A percentile compares a stretch with the other conserved stretches of the same genome.
These are phyloP conservation scores for Mesaphorura yosii DNA, from an alignment of 1,140 invertebrate genomes.

Conservation along the genomic window DNA sequence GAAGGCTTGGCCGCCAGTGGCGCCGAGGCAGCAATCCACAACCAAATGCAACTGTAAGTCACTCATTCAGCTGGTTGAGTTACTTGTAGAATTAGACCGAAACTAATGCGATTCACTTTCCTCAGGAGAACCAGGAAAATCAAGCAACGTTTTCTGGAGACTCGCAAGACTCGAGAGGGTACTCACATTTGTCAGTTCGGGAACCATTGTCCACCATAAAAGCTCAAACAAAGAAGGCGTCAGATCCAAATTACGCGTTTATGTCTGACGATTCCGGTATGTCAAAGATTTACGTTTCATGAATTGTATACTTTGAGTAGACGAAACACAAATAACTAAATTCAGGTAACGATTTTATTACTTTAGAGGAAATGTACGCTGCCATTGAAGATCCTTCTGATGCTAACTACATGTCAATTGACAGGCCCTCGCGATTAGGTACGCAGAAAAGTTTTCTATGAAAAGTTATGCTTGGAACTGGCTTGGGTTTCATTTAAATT, in stretches of 20 bases:
- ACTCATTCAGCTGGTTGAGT: constrained; percentile 1
- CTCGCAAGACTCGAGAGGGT: constrained; percentile 30
- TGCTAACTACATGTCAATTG: constrained; percentile 27
- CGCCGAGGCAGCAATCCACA: constrained; percentile 21
- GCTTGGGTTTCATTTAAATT: constrained; percentile 8
- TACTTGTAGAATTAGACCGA: no score
- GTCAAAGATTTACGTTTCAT: not conserved
- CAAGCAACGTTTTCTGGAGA: constrained; percentile 29
- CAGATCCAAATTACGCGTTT: constrained; percentile 29
- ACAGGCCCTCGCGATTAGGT: no score
- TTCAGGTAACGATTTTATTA: not conserved
- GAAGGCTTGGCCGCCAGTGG: constrained; percentile 25
- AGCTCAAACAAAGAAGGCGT: constrained; percentile 14
- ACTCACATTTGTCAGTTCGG: constrained; percentile 28
- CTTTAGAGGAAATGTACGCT: constrained; percentile 30
- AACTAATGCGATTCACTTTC: no score
- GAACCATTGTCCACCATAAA: constrained; percentile 29
- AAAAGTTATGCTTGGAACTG: no score
- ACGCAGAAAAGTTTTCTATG: no score
- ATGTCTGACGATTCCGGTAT: constrained; percentile 30
- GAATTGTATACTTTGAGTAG: not conserved
- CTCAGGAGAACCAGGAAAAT: constrained; percentile 16
- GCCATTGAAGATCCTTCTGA: constrained; percentile 32
- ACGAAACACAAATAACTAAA: constrained; percentile 1
- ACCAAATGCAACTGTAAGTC: constrained; percentile 8